Percentiles rank a stretch among this genome's conserved stretches.
These are phyloP conservation scores for Zophobas atratus DNA, from an alignment of 1,140 invertebrate species.

Conservation along the genomic window DNA sequence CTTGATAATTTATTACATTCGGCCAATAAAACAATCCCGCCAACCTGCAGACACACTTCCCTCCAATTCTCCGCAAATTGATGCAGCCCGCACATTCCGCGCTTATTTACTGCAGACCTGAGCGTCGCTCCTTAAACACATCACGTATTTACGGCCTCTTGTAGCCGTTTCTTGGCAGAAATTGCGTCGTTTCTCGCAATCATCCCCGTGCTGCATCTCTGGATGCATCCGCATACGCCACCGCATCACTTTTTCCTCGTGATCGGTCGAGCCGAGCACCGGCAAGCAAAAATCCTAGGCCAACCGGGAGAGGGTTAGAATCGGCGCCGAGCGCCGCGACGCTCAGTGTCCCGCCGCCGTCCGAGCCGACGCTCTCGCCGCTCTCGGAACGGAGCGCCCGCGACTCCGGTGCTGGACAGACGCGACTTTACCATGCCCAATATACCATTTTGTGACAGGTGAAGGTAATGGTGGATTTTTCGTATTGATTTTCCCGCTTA, in stretches of 20 bases:
- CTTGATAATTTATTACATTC: no score
- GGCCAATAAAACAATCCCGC: no score
- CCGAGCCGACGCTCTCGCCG: not conserved
- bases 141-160: no score
- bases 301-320: constrained; percentile 48
- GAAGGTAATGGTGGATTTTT: no score
- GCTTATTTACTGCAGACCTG: no score
- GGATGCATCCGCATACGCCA: not conserved
- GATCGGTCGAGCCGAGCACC: constrained; percentile 42
- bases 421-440: not conserved
- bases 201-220: not conserved
- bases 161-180: no score
- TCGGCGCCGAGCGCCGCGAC: constrained; percentile 39
- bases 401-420: constrained; percentile 11
- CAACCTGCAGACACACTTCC: no score
- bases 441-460: not conserved
- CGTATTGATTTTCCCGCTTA: not conserved
- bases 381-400: not conserved
- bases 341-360: constrained; percentile 32
- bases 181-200: no score
- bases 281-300: constrained; percentile 47
- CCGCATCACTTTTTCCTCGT: not conserved
- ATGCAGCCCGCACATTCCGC: no score
- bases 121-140: no score
- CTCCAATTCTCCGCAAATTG: no score